phyloP scores from a whole-genome alignment of 2,113 vertebrate species.

The Patagioenas fasciata region DNA sequence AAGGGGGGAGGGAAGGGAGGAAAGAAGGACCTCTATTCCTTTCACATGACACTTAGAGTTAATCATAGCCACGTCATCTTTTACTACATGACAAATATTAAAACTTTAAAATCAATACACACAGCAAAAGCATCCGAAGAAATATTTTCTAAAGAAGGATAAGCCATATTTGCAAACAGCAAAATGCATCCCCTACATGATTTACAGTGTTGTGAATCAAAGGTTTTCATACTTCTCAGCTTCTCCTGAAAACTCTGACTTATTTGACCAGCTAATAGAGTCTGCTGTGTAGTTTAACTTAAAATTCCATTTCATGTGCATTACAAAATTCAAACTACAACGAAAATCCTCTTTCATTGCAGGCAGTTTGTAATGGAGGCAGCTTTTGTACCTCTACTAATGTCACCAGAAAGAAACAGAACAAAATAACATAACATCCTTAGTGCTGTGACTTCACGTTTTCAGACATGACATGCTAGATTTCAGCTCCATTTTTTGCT shows the following conservation, averaged over 20 bases:
- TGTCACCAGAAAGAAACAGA: background rate
- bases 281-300: background rate
- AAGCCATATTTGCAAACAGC: background rate
- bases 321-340: background rate
- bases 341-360: background rate
- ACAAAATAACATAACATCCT: background rate
- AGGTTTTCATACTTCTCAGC: background rate
- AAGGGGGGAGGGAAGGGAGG: too few relatives aligned
- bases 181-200: background rate
- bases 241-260: background rate
- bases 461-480: accelerated
- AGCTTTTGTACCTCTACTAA: background rate
- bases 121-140: background rate
- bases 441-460: background rate
- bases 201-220: background rate
- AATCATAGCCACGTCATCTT: background rate
- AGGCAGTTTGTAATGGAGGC: background rate
- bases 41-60: background rate
- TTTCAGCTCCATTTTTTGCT: background rate
- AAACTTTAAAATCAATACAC: background rate
- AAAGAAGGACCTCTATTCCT: background rate
- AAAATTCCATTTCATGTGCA: background rate
- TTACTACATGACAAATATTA: background rate
- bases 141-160: background rate
- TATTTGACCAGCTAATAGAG: background rate